Conservation (phyloP, 2,113 vertebrate genomes). For the Pionites leucogaster region DNA sequence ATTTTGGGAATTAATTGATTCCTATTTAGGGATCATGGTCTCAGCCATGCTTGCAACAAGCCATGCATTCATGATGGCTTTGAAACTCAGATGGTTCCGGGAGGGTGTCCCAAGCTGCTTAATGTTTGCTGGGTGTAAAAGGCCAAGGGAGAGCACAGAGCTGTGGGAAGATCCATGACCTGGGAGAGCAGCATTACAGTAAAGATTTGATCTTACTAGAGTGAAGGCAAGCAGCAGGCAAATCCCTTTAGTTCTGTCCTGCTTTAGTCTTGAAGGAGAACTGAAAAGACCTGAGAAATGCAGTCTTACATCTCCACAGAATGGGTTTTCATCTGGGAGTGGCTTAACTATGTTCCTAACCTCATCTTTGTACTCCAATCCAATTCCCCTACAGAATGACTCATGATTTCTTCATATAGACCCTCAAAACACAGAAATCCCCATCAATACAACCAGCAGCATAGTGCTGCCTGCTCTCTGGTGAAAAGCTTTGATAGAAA, state of each 20-base stretch:
- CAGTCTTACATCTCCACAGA: background rate
- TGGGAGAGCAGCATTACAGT: background rate
- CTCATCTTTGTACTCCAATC: background rate
- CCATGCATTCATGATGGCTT: background rate
- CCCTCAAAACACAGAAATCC: background rate
- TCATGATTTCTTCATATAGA: background rate
- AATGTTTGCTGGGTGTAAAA: background rate
- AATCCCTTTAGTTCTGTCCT: background rate
- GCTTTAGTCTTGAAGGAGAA: background rate
- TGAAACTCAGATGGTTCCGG: background rate
- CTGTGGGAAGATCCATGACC: background rate
- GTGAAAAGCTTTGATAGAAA: background rate
- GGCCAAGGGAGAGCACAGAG: background rate
- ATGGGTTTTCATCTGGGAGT: background rate
- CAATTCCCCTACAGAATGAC: background rate
- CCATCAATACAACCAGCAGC: background rate
- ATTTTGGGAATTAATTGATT: background rate
- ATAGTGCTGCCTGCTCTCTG: background rate
- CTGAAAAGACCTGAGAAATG: background rate
- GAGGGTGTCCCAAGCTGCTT: background rate
- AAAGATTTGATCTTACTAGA: background rate
- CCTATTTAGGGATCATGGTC: background rate
- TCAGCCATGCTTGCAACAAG: background rate
- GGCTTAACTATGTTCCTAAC: background rate
- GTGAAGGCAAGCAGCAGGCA: background rate